Evolutionary conservation across 2,888 invertebrate species (phyloP).

Genomic region (Cosmia pyralina): DNA sequence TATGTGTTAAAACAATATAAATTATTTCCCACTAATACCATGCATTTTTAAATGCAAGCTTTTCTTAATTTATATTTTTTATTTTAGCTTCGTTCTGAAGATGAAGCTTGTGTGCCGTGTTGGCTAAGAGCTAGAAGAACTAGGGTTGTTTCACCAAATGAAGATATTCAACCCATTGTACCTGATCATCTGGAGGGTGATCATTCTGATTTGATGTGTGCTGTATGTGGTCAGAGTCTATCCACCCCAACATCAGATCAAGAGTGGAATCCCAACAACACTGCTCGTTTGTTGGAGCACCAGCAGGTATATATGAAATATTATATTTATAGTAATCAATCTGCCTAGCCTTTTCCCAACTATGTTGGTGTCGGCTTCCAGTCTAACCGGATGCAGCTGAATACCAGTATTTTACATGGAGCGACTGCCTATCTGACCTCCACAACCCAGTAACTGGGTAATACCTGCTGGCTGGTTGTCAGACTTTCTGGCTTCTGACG

Average conservation of each 20-base stretch:
- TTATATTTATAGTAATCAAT: not conserved
- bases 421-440: too few relatives aligned
- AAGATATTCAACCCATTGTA: conserved; percentile 2
- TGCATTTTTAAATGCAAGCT: not conserved
- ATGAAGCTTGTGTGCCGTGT: conserved; percentile 23
- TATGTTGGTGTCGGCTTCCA: too few relatives aligned
- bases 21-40: not conserved
- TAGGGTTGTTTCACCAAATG: conserved; percentile 6
- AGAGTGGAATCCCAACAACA: conserved; percentile 20
- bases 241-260: conserved; percentile 3
- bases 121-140: conserved; percentile 28
- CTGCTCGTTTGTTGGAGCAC: conserved; percentile 11
- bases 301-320: conserved; percentile 13
- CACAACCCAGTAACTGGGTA: too few relatives aligned
- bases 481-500: too few relatives aligned
- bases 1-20: not conserved
- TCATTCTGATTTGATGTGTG: not conserved
- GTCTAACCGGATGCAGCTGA: too few relatives aligned
- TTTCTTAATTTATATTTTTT: conserved; percentile 3
- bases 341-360: too few relatives aligned
- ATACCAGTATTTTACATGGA: too few relatives aligned
- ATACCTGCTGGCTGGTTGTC: too few relatives aligned
- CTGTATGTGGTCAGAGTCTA: too few relatives aligned
- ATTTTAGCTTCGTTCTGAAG: conserved; percentile 16
- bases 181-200: conserved; percentile 7